Base-by-base conservation (phyloP, 2,888 invertebrate genomes). In the Ellobium chinense region DNA sequence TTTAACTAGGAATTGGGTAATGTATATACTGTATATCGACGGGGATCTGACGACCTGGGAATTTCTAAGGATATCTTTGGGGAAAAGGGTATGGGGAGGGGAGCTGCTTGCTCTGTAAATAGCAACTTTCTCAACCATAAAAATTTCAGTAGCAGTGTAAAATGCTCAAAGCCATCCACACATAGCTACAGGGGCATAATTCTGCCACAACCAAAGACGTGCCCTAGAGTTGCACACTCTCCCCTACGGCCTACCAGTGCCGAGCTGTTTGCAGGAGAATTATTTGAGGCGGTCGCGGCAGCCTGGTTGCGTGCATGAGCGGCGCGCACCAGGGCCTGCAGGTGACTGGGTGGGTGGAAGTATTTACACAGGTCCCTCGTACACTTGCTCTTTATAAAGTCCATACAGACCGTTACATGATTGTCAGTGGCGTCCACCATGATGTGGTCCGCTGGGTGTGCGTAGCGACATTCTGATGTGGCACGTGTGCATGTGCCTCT, bases 301-400 rank as follows among this genome's bases (percentile, higher is more conserved):
- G 91, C 91, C 87, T 92, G 92, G 89, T 93, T 92, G 89, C 93
- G 87, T 89, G 92, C 92, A 96, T 97, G 97, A 85, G 91, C 89
- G 96, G 97, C 97, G 87, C 91, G 91, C 82, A 92, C 91, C 89
- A 95, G 96, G 69, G 91, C 91, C 89, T 95, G 96, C 95, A 98
- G 97, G 97, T 98, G 98, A 96, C 97, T 96, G 95, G 98, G 98
- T 95, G 98, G 98, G 96, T 98, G 98, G 96, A 98, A 98, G 97
- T 98, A 98, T 96, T 98, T 97, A 97, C 98, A 98, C 95, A 97
- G 97, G 95, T 98, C 97, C 96, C 98, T 97, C 95, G 97, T 96
- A 96, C 98, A 98, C 96, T 92, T 92, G 85, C 92, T 92, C 89
- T 92, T 92, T 85, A 98, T 97, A 96, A 97, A 98, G 96, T 98